A percentile compares a stretch with the other conserved stretches of the same genome.
phyloP scores from a whole-genome alignment of 1,140 invertebrate species.

The Matsumurasca onukii region DNA sequence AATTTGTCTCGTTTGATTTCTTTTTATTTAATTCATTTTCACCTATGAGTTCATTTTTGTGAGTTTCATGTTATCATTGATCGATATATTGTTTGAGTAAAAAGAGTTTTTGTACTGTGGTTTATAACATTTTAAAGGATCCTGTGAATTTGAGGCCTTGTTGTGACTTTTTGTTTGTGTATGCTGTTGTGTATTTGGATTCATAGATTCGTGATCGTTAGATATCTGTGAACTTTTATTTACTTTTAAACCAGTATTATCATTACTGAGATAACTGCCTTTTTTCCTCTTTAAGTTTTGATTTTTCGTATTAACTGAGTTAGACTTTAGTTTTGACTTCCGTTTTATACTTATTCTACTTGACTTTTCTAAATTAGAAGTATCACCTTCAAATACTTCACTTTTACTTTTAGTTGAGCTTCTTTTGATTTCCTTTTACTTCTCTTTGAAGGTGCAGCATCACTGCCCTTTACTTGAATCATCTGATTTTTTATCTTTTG shows the following conservation, averaged over 20 bases:
- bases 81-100: too few species aligned
- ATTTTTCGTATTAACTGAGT: not conserved
- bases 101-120: too few species aligned
- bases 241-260: not conserved
- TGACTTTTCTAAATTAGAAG: not conserved
- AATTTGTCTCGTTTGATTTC: too few species aligned
- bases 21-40: too few species aligned
- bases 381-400: not conserved
- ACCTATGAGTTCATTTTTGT: too few species aligned
- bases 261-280: not conserved
- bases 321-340: not conserved
- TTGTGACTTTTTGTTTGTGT: too few species aligned
- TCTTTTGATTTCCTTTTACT: constrained; percentile 9
- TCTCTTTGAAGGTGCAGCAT: not conserved
- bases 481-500: not conserved
- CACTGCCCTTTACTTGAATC: constrained; percentile 4
- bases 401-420: too few species aligned
- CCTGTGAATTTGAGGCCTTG: too few species aligned
- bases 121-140: too few species aligned
- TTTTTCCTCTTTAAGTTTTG: constrained; percentile 3
- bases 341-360: constrained; percentile 13
- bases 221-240: not conserved
- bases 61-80: too few species aligned
- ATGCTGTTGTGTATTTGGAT: too few species aligned
- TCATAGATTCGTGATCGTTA: too few species aligned